Evolutionary conservation across 1,140 invertebrate genomes (phyloP).

Genomic region (Bombus difficillimus): DNA sequence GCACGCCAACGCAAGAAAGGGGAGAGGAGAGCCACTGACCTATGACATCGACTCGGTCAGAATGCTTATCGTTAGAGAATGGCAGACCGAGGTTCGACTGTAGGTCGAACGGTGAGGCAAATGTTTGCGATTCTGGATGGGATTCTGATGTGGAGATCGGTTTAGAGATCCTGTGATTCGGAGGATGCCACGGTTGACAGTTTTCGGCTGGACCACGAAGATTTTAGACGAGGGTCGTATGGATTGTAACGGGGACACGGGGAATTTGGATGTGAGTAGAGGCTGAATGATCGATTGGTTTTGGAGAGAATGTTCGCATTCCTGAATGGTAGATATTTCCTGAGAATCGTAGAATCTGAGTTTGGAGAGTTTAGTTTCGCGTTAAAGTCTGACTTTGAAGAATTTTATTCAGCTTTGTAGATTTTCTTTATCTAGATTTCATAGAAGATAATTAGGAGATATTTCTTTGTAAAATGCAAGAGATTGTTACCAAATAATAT

Average conservation of each 20-base stretch:
- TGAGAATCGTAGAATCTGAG: too few species aligned
- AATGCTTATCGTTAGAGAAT: conserved; percentile 40
- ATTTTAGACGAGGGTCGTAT: too few species aligned
- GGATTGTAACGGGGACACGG: too few species aligned
- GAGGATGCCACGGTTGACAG: background rate
- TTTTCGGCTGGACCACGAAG: background rate
- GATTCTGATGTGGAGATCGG: background rate
- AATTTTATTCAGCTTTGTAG: background rate
- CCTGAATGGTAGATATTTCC: background rate
- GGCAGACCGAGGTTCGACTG: background rate
- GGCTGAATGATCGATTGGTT: too few species aligned
- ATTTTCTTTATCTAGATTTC: background rate
- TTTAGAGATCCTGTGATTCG: too few species aligned
- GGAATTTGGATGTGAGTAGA: too few species aligned
- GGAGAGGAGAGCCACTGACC: conserved; percentile 46
- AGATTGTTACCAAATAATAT: too few species aligned
- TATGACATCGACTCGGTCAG: conserved; percentile 54
- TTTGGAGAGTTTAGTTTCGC: background rate
- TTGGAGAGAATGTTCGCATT: background rate
- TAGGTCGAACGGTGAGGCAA: background rate
- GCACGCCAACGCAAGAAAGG: background rate
- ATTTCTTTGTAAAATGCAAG: background rate
- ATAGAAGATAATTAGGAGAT: background rate
- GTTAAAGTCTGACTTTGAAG: background rate
- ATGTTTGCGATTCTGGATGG: background rate